Base-by-base conservation (phyloP, 2,113 vertebrate genomes). In the Nerophis lumbriciformis region DNA sequence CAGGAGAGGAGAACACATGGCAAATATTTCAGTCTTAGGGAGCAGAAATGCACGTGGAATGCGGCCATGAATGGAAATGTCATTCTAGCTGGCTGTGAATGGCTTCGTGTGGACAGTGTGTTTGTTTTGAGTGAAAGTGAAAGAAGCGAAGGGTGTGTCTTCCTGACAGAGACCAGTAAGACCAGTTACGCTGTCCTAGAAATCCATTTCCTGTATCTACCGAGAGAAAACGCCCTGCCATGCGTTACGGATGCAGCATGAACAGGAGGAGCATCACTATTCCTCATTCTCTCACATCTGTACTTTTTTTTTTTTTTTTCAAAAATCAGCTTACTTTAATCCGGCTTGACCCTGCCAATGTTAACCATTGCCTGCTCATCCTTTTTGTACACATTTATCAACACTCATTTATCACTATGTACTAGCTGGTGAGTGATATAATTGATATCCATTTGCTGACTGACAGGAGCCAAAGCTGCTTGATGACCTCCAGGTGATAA, bases 381-480 rank as follows among this genome's bases (percentile, higher is more conserved):
- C 52, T 75, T 71, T 68, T 61, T 58, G 73, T 63, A 63, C 66
- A 63, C 54, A 72, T 69, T 62, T 66, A 78, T 68, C 68, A 79
- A 82, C 71, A 69, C 58, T 57, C 71, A 83, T 83, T 78, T 82
- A 84, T 84, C 81, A 72, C 72, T 54, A 61, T 54, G 53, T 56
- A 57, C 66, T 81, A 84, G 80, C 72, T 83, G 78, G 76, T 82
- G 78, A 87, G 78, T 83, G 77, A 85, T 84, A 78, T 88, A 84
- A 82, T 78, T 81, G 76, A 80, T 78, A 79, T 74, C 72, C 68
- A 82, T 85, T 85, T 74, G 73, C 13, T 0, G 75, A 76, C 55
- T 53, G 81, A 68, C 81, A 57, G 61, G 75, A 85, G 75, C 73
- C 66, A 68, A 68, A 83, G 76, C 81, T 60, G 72, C 69, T 65